A percentile compares a stretch with the other conserved stretches of the same genome.
Conservation (phyloP, 2,888 invertebrate genomes). For the Lasioglossum lativentre region DNA sequence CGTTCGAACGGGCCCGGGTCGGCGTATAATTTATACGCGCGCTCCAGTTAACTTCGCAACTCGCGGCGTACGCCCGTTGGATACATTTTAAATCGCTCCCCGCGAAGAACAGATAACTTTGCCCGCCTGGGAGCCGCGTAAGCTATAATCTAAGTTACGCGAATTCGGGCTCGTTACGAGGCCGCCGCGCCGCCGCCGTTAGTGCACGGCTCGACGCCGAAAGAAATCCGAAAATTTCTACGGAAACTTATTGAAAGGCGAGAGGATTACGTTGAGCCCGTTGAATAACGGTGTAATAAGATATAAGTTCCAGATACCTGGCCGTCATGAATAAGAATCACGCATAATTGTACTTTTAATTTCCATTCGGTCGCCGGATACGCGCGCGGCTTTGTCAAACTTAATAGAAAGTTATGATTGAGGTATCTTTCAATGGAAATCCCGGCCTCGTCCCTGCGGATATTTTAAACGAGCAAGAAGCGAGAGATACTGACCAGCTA, state of each 20-base stretch:
- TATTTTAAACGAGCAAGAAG: not conserved
- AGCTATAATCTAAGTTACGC: constrained; percentile 60
- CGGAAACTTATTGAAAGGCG: constrained; percentile 59
- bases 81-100: constrained; percentile 69
- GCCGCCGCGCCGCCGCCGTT: not conserved
- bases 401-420: constrained; percentile 6
- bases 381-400: not conserved
- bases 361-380: constrained; percentile 18
- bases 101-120: constrained; percentile 53
- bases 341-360: constrained; percentile 59
- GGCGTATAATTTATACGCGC: constrained; percentile 65
- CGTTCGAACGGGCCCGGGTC: constrained; percentile 36
- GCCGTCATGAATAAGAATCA: constrained; percentile 56
- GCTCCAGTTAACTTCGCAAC: constrained; percentile 68
- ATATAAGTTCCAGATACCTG: constrained; percentile 58
- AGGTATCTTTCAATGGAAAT: not conserved
- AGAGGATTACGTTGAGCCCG: constrained; percentile 55
- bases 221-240: constrained; percentile 64
- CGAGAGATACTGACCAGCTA: not conserved
- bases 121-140: constrained; percentile 28
- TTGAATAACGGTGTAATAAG: constrained; percentile 53
- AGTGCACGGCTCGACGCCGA: not conserved
- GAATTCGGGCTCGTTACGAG: constrained; percentile 51
- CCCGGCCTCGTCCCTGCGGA: not conserved
- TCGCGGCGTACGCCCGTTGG: constrained; percentile 60